Base-by-base conservation (phyloP, 2,113 vertebrate genomes). In the Albula glossodonta region DNA sequence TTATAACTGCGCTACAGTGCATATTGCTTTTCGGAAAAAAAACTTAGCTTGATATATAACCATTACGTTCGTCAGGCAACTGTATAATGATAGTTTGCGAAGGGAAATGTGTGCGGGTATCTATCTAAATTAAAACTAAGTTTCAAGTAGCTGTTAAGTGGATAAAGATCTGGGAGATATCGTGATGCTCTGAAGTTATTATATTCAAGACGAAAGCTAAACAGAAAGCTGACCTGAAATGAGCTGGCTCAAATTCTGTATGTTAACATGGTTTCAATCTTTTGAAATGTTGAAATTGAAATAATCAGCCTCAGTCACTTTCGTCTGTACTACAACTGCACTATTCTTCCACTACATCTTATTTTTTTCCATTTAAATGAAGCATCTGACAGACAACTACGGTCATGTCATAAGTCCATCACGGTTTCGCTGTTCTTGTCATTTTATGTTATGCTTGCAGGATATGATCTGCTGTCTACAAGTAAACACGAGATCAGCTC, bases 61-160 rank as follows among this genome's bases (percentile, higher is more conserved):
- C 60, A 66, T 19, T 66, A 19, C 22, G 60, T 66, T 19, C 60
- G 15, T 66, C 60, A 41, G 31, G 31, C 31, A 41, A 41, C 31
- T 41, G 31, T 41, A 41, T 66, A 60, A 11, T 60, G 56, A 15
- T 60, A 66, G 60, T 19, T 60, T 66, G 60, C 31, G 31, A 19
- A 66, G 60, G 15, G 15, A 66, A 66, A 19, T 66, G 22, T 19
- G 60, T 66, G 13, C 70, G 60, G 22, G 48, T 50, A 49, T 22
- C 25, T 22, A 51, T 83, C 66, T 70, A 83, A 83, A 70, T 49
- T 83, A 70, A 48, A 51, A 63, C 25, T 83, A 41, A 11, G 70
- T 83, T 83, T 50, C 25, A 83, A 74, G 10, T 11, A 70, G n/a
- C 31, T 11, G 41, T 60, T 82, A 17, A 15, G 51, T 60, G 81